A percentile compares a stretch with the other conserved stretches of the same genome.
Conservation (phyloP, 2,113 vertebrate genomes). For the Spea bombifrons region DNA sequence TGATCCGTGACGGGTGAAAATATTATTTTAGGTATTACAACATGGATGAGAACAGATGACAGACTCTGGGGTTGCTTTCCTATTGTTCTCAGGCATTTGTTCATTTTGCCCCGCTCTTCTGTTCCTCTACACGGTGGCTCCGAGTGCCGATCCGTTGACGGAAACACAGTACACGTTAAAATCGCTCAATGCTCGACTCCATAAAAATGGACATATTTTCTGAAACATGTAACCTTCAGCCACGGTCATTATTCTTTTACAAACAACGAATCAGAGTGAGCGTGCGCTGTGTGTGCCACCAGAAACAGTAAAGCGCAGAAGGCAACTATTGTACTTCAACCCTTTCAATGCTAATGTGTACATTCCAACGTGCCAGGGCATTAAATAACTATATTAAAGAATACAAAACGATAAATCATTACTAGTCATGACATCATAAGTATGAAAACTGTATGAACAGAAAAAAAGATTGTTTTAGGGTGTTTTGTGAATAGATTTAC, state of each 20-base stretch:
- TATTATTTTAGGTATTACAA: slow-evolving; percentile 23
- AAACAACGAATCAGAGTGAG: not conserved
- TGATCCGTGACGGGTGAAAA: not conserved
- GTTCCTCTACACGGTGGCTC: not conserved
- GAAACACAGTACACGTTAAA: not conserved
- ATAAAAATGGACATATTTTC: not conserved
- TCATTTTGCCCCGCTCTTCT: not conserved
- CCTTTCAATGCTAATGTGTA: not conserved
- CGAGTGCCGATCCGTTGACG: not conserved
- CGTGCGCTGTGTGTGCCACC: not conserved
- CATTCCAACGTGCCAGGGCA: too few relatives aligned
- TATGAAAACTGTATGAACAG: too few relatives aligned
- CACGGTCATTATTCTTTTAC: not conserved
- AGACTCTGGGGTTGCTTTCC: not conserved
- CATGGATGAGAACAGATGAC: slow-evolving; percentile 1
- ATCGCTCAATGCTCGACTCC: not conserved
- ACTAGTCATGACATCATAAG: too few relatives aligned
- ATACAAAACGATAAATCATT: too few relatives aligned
- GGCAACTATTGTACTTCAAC: not conserved
- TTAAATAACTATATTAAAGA: too few relatives aligned
- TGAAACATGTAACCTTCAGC: not conserved
- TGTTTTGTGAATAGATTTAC: too few relatives aligned
- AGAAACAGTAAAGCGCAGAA: not conserved
- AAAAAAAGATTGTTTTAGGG: too few relatives aligned
- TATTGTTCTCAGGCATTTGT: not conserved